A percentile compares a stretch with the other conserved stretches of the same genome.
These are phyloP conservation scores for Loxodonta africana DNA, from an alignment of 2,113 vertebrate genomes.

Conservation along the genomic window DNA sequence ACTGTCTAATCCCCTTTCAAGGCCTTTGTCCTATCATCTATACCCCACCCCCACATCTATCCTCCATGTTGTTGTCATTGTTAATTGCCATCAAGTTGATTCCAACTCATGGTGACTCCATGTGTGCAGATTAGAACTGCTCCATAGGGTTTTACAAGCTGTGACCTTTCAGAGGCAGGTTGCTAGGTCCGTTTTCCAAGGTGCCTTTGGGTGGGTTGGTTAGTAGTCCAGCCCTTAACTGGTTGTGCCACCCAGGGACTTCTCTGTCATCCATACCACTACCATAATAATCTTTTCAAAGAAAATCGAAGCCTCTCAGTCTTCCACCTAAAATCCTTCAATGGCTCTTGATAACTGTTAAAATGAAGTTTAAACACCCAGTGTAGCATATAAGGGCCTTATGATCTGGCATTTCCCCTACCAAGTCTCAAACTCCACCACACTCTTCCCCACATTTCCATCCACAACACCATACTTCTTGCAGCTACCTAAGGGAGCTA, in stretches of 20 bases:
- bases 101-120: no score
- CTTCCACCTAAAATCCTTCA: constrained; percentile 10
- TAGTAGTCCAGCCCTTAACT: no score
- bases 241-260: no score
- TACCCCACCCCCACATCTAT: background rate
- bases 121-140: no score
- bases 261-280: background rate
- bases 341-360: background rate
- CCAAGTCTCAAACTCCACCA: background rate
- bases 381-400: background rate
- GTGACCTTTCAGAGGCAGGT: no score
- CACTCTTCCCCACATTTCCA: background rate
- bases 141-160: no score
- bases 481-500: background rate
- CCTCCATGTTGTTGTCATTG: background rate
- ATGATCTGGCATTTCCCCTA: background rate
- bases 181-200: no score
- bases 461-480: background rate
- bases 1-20: background rate
- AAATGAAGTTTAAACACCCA: background rate
- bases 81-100: no score
- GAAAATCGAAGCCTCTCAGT: constrained; percentile 38
- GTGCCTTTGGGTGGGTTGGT: no score
- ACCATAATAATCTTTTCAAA: background rate
- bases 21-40: background rate